Evolutionary conservation across 2,888 invertebrate species (phyloP), one percentile per base, ranked within the genome.

Genomic region (Noctua comes): DNA sequence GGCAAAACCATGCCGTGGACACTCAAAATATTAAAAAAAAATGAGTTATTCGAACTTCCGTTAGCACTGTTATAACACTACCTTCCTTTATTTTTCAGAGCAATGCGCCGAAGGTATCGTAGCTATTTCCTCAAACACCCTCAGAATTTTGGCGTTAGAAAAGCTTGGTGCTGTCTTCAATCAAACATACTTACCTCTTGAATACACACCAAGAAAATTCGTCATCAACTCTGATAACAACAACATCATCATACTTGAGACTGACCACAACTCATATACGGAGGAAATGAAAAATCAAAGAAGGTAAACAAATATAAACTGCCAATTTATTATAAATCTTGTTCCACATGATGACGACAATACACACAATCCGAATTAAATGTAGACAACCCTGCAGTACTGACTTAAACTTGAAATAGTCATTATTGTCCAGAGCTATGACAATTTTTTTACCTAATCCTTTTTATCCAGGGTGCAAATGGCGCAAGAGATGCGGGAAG

Each of bases 91-190:
- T 21, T 86, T 94, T 91, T 81, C 94, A 87, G 99, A 99, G 95
- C 99, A 99, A 95, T 99, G 99, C 97, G 99, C 99, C 0, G 99
- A 99, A 95, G 99, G 99, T 87, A 99, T 99, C 88, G 99, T 99
- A 0, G 99, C 99, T 0, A 99, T 99, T 93, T 99, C 99, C 0
- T 99, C 99, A 2, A 99, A 99, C 92, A 99, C 99, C 0, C 97
- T 99, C 73, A 97, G 99, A 92, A 99, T 99, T 97, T 97, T 99
- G 94, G 99, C 99, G 0, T 96, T 99, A 76, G 99, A 99, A 94
- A 99, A 99, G 94, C 96, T 99, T 2, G 99, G 99, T 0, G 99
- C 99, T 0, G 99, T 99, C 5, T 99, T 99, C 94, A 99, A 99
- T 96, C 99, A 99, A 94, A 98, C 99, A 46, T 98, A 98, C 8